Evolutionary conservation across 2,797 vertebrate species (phyloP).

Genomic region (Pteronotus mesoamericanus): DNA sequence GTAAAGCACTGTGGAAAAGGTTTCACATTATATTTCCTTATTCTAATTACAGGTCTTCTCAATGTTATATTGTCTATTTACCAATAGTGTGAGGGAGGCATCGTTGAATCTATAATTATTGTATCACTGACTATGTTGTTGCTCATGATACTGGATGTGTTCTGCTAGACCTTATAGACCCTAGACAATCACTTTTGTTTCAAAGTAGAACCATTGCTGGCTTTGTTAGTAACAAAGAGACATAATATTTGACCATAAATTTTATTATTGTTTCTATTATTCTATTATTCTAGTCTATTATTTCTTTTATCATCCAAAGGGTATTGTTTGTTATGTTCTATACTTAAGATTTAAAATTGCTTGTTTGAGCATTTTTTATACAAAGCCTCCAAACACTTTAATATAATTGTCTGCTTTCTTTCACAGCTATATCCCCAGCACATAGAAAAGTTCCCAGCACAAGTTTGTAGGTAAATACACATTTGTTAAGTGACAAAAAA

Average conservation of each 20-base stretch:
- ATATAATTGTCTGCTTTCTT: background rate
- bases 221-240: background rate
- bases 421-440: background rate
- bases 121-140: background rate
- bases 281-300: background rate
- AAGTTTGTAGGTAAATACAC: background rate
- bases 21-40: background rate
- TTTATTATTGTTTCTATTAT: background rate
- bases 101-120: background rate
- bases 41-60: background rate
- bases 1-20: background rate
- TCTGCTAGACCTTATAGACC: background rate
- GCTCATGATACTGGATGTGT: background rate
- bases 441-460: background rate
- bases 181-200: background rate
- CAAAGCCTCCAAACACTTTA: background rate
- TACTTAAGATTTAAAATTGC: conserved; percentile 9
- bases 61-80: background rate
- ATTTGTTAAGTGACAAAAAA: background rate
- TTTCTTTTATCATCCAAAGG: background rate
- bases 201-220: background rate
- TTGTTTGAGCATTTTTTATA: background rate
- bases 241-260: background rate
- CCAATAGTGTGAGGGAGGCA: background rate
- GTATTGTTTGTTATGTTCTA: background rate